These are phyloP conservation scores for Drosophila rufa DNA, from an alignment of 1,140 invertebrate species.

Conservation along the genomic window DNA sequence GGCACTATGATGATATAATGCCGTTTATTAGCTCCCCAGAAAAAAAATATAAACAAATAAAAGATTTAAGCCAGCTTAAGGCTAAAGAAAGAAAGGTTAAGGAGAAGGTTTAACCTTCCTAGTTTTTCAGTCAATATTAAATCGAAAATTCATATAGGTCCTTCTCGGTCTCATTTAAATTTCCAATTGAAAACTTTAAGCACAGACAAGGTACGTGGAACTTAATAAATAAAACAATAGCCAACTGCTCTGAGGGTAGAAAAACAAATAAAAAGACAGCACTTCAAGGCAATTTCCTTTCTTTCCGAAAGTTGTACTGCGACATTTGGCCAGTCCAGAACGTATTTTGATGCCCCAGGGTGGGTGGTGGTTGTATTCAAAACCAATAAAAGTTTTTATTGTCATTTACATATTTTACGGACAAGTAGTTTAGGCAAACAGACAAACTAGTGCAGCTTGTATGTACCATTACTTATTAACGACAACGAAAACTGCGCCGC, in stretches of 20 bases:
- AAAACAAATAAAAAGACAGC: neutral
- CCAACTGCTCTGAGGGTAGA: neutral
- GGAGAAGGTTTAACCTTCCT: neutral
- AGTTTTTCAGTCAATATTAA: neutral
- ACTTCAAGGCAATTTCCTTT: neutral
- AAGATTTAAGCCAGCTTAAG: neutral
- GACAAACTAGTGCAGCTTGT: constrained; percentile 9
- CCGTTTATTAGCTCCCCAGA: constrained; percentile 19
- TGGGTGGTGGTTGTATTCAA: neutral
- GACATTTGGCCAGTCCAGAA: no score
- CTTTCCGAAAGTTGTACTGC: neutral
- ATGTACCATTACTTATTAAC: constrained; percentile 10
- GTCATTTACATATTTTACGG: constrained; percentile 6
- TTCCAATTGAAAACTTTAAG: neutral
- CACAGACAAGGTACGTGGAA: neutral
- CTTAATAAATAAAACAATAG: neutral
- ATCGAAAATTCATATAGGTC: neutral
- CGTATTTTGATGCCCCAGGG: neutral
- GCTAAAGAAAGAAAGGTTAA: neutral
- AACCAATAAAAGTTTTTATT: constrained; percentile 5
- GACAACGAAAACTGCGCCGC: constrained; percentile 11
- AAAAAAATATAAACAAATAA: constrained; percentile 12
- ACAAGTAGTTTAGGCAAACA: constrained; percentile 3
- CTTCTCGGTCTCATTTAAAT: neutral
- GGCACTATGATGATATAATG: constrained; percentile 39